A percentile compares a stretch with the other conserved stretches of the same genome.
Evolutionary conservation across 2,888 invertebrate species (phyloP).

Genomic region (Dicyrtomina minuta): DNA sequence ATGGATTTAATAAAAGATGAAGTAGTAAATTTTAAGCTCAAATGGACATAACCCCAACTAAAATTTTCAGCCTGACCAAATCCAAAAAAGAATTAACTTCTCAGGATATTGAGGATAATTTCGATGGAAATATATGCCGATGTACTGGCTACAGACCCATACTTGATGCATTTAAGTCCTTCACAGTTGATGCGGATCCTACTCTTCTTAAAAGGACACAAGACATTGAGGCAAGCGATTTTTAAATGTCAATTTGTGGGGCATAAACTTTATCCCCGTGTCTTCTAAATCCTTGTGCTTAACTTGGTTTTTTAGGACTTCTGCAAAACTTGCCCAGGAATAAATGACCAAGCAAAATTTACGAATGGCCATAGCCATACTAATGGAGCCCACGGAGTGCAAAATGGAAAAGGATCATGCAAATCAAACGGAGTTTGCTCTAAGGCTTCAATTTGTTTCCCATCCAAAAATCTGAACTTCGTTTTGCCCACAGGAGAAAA

Average conservation of each 20-base stretch:
- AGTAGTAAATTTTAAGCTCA: no score
- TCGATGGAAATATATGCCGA: conserved; percentile 71
- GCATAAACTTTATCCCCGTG: no score
- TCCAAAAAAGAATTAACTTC: conserved; percentile 58
- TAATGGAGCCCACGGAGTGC: background rate
- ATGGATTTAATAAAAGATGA: no score
- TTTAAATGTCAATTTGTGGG: background rate
- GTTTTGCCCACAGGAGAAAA: conserved; percentile 36
- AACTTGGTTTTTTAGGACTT: background rate
- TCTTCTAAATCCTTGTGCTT: no score
- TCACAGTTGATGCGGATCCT: conserved; percentile 65
- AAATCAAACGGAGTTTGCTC: conserved; percentile 8
- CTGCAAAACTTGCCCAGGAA: conserved; percentile 7
- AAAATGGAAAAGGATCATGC: background rate
- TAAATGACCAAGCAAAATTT: background rate
- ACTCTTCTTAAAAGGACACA: conserved; percentile 58
- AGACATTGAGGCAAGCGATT: conserved; percentile 58
- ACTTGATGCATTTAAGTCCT: conserved; percentile 74
- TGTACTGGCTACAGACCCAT: conserved; percentile 71
- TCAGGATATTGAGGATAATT: conserved; percentile 68
- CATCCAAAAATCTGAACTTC: conserved; percentile 10
- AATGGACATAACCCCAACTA: no score
- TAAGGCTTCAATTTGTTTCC: background rate
- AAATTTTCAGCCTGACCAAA: background rate
- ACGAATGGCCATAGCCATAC: no score